Evolutionary conservation across 2,888 invertebrate genomes (phyloP), one percentile per base, ranked within the genome.

Genomic region (Drosophila recens): DNA sequence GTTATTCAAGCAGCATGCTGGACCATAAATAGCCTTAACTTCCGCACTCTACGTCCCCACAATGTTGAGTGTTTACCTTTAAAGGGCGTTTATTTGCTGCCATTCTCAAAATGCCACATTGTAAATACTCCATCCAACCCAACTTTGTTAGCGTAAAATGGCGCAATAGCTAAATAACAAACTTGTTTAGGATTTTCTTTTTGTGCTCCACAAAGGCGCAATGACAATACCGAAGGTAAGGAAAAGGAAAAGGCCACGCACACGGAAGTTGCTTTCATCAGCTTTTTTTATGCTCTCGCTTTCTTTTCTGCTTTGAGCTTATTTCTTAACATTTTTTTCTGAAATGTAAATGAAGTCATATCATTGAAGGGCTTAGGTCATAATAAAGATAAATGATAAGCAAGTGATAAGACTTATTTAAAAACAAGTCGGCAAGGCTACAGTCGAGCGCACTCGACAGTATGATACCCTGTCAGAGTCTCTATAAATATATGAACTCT

Each of bases 311-410:
- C 38, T 17, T 46, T 42, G 54, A 56, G 48, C 51, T 43, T n/a
- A 33, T 17, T 56, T 23, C 30, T 58, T 51, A 36, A 5, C 59
- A 64, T 48, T 66, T 71, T 69, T 45, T 69, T 45, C n/a, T 61
- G 80, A 79, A 90, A 88, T 80, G 87, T 82, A 88, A 88, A 86
- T 86, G 89, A 90, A 88, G 80, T 72, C 63, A 83, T 86, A 70
- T 90, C 88, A 79, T 68, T 82, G 74, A 86, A 90, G 90, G 89
- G 87, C 89, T 88, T 75, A 79, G 71, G 86, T 76, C 89, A 76
- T 86, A 90, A 86, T 90, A 86, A 86, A 89, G 90, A 86, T 86
- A 88, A 86, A 86, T 90, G 86, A 86, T 86, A 88, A 90, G 73
- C 74, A 86, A 86, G 89, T 90, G 86, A 86, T 86, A 90, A 88